Conservation (phyloP, 92 coral and sea anemone genomes). For the Pocillopora meandrina region DNA sequence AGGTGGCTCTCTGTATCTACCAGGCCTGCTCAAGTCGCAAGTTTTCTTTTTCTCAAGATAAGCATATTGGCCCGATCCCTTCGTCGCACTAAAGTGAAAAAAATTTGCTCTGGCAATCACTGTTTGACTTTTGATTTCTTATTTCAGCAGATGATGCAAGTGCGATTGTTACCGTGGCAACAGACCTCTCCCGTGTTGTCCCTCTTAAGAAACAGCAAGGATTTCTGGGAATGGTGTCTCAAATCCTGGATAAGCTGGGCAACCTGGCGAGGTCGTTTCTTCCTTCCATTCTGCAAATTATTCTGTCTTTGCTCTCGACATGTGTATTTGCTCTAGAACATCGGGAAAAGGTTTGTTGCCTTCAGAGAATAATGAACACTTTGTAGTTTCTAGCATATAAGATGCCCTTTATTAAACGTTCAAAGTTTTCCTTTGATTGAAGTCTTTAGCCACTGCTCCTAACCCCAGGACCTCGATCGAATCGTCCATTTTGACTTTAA, state of each 20-base stretch:
- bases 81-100: no score
- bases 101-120: no score
- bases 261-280: slow-evolving; percentile 52
- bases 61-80: no score
- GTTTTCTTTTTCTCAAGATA: no score
- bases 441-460: no score
- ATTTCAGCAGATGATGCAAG: slow-evolving; percentile 28
- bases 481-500: no score
- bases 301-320: slow-evolving; percentile 73
- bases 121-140: background rate
- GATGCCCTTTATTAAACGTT: background rate
- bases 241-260: slow-evolving; percentile 77
- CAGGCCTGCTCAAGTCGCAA: no score
- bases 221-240: slow-evolving; percentile 85
- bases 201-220: slow-evolving; percentile 94
- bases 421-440: no score
- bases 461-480: no score
- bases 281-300: slow-evolving; percentile 79
- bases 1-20: no score
- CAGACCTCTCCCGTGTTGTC: slow-evolving; percentile 68
- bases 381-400: background rate
- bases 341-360: slow-evolving; percentile 72
- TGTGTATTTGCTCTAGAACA: slow-evolving; percentile 80
- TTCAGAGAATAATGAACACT: background rate
- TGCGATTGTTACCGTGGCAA: background rate